Evolutionary conservation across 1,140 invertebrate species (phyloP), one percentile per base, ranked within the genome.

Genomic region (Hydropsyche tenuis): DNA sequence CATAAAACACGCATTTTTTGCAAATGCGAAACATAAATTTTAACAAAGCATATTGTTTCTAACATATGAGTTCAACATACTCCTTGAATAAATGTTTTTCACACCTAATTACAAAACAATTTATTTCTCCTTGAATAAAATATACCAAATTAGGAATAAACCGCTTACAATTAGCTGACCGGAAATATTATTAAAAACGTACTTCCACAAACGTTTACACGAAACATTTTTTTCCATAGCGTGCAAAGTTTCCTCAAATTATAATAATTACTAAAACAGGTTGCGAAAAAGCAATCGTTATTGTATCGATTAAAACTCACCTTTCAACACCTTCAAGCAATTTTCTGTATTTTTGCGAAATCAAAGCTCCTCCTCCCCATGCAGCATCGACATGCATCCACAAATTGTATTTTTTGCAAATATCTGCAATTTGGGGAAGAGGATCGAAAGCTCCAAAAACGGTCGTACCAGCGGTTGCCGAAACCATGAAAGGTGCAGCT

Each of bases 301-400:
- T 4, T 37, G 3, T 4, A 37, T 9, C 30, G 30, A 37, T 16
- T 51, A 51, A 51, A n/a, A 16, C 46, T 4, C 30, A 92, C 90
- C 88, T 82, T 78, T 94, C 89, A 63, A 94, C 88, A 43, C 96
- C 96, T 43, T 90, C 88, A 16, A 98, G 82, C 9, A 96, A 84
- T 78, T 92, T 85, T 62, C 89, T 88, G 81, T 96, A 89, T 81
- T 91, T 94, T 60, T 86, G 87, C 0, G 95, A 96, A 81, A 99
- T 87, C 9, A 98, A 84, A 0, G 93, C 92, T 9, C 95, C 95
- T 1, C 96, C 96, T 43, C 89, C 89, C 96, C 96, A 98, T 1
- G 96, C 96, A 0, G 95, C 96, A 80, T 99, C 97, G 0, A 98
- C 94, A 80, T 99, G 97, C 27, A 99, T 83, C 97, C 97, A 99